A percentile compares a stretch with the other conserved stretches of the same genome.
Conservation (phyloP, 2,797 vertebrate genomes). For the Anguilla pacifica region DNA sequence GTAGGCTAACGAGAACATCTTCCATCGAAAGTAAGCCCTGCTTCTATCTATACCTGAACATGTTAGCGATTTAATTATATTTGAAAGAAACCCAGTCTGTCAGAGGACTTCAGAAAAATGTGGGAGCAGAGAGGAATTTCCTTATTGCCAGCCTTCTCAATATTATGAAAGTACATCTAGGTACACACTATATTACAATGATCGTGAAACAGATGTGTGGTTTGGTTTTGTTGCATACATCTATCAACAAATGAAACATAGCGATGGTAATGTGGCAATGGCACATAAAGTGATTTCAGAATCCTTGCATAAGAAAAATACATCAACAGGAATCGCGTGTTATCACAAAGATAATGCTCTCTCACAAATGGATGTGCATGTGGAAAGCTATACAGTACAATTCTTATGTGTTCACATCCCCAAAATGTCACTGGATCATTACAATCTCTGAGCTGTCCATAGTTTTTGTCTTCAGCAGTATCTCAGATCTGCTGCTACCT, state of each 20-base stretch:
- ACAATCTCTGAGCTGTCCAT: background rate
- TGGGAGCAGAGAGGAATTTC: conserved; percentile 20
- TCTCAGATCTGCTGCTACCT: background rate
- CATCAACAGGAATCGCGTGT: background rate
- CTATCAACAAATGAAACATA: background rate
- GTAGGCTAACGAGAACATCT: background rate
- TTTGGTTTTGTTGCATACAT: background rate
- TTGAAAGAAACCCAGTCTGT: conserved; percentile 9
- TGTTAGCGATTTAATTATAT: conserved; percentile 24
- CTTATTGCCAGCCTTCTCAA: conserved; percentile 8
- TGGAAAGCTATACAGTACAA: background rate
- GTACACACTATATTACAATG: conserved; percentile 10
- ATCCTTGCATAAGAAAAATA: background rate
- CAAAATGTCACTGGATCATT: background rate
- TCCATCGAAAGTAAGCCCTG: conserved; percentile 12
- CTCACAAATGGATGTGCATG: background rate
- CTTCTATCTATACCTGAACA: conserved; percentile 34
- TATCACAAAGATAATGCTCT: background rate
- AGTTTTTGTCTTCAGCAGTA: background rate
- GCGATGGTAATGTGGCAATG: background rate
- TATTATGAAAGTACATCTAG: conserved; percentile 35
- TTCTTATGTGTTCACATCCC: background rate
- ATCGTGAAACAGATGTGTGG: background rate
- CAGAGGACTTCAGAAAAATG: conserved; percentile 30
- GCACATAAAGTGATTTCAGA: background rate